A percentile compares a stretch with the other conserved stretches of the same genome.
These are phyloP conservation scores for Cylindroiulus punctatus DNA, from an alignment of 2,888 invertebrate genomes.

Conservation along the genomic window DNA sequence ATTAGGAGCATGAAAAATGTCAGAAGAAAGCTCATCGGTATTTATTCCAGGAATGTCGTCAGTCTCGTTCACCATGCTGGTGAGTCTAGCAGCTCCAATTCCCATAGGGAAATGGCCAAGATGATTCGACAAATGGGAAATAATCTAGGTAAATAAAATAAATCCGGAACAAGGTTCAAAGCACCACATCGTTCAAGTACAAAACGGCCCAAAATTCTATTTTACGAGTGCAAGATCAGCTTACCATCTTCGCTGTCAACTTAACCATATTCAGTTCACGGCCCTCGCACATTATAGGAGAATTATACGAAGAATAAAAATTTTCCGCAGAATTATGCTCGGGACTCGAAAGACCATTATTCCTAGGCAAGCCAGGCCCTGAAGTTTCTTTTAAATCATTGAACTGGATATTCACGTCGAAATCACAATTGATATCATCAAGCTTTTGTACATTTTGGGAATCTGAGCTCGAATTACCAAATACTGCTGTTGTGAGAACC, in stretches of 20 bases:
- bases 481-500: constrained; percentile 66
- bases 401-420: constrained; percentile 61
- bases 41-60: constrained; percentile 83
- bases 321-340: constrained; percentile 58
- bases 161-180: not conserved
- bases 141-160: constrained; percentile 69
- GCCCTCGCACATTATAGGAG: constrained; percentile 51
- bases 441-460: constrained; percentile 60
- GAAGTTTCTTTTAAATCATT: constrained; percentile 61
- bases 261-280: constrained; percentile 54
- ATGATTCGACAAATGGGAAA: constrained; percentile 90
- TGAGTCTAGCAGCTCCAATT: constrained; percentile 85
- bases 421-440: constrained; percentile 60
- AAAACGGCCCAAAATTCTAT: not conserved
- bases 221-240: not conserved
- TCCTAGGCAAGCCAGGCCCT: constrained; percentile 56
- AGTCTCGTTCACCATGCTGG: constrained; percentile 90
- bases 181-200: too few species aligned
- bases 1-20: constrained; percentile 85
- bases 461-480: constrained; percentile 63
- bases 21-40: constrained; percentile 78
- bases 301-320: constrained; percentile 49
- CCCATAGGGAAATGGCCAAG: constrained; percentile 95
- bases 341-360: constrained; percentile 42
- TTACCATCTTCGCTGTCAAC: constrained; percentile 58